Base-by-base conservation (phyloP, 2,797 vertebrate species). In the Pygocentrus nattereri region DNA sequence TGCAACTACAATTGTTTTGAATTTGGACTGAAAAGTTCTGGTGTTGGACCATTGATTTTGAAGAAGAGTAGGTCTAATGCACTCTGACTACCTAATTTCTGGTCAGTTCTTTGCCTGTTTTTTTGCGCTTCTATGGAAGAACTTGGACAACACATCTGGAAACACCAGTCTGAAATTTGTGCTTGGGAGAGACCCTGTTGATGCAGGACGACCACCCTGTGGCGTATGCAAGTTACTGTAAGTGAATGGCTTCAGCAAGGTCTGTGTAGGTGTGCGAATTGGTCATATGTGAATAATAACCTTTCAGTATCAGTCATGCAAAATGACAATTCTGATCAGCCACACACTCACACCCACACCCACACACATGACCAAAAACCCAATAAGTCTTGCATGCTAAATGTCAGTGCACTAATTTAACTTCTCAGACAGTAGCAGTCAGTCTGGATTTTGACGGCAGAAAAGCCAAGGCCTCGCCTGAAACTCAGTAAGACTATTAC, bases 21-120 rank as follows among this genome's bases (percentile, higher is more conserved):
- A n/a, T n/a, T n/a, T n/a, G n/a, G n/a, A n/a, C n/a, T n/a, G n/a
- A n/a, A n/a, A n/a, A n/a, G n/a, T n/a, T n/a, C n/a, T n/a, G 80
- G 61, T 79, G 85, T 67, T 84, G 71, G 79, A 82, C 76, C 76
- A 78, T 23, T 73, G 1, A 74, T 83, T 76, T 65, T 3, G 31
- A 77, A 80, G 47, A 23, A 77, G 25, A 79, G n/a, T 73, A 64
- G 71, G 59, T 49, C 8, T 80, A 71, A 79, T 72, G 72, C 76
- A 25, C 49, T 13, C 18, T 13, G 68, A 50, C 44, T 15, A 71
- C 69, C 52, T 25, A 25, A 16, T n/a, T 13, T 52, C 19, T 12
- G 16, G 5, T 54, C 49, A 38, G n/a, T 69, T 50, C 25, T 0
- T 67, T 38, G 64, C 64, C 64, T 12, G 19, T 41, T 68, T 44